Evolutionary conservation across 2,113 vertebrate genomes (phyloP).

Genomic region (Asarcornis scutulata): DNA sequence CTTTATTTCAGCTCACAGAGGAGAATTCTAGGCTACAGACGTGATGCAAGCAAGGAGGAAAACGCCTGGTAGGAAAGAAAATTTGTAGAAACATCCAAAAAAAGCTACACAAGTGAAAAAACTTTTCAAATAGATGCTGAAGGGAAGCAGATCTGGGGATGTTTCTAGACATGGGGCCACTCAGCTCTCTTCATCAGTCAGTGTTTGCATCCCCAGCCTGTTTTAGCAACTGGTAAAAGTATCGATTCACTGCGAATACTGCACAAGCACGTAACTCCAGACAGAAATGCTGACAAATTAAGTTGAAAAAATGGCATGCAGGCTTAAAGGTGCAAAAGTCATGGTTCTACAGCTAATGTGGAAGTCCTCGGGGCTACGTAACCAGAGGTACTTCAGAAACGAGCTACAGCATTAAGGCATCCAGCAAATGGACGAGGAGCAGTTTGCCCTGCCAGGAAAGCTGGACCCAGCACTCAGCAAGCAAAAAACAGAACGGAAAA

Average conservation of each 20-base stretch:
- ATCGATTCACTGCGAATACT: background rate
- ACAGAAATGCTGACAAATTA: background rate
- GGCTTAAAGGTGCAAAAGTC: background rate
- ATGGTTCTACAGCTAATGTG: background rate
- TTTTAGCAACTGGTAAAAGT: background rate
- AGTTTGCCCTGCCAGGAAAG: background rate
- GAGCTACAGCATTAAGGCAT: background rate
- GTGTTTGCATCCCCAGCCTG: background rate
- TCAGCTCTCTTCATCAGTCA: background rate
- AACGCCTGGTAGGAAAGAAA: background rate
- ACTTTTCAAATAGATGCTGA: background rate
- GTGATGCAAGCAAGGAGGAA: background rate
- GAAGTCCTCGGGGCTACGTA: background rate
- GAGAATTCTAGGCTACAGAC: background rate
- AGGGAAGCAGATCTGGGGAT: background rate
- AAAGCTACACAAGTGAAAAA: background rate
- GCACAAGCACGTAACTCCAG: background rate
- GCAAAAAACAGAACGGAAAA: background rate
- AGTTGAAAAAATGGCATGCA: background rate
- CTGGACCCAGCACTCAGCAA: background rate
- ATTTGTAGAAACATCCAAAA: background rate
- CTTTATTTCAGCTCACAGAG: background rate
- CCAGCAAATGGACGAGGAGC: fast-evolving
- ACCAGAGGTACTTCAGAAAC: background rate
- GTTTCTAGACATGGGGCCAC: background rate